Evolutionary conservation across 2,113 vertebrate species (phyloP), one percentile per base, ranked within the genome.

Genomic region (Notechis scutatus): DNA sequence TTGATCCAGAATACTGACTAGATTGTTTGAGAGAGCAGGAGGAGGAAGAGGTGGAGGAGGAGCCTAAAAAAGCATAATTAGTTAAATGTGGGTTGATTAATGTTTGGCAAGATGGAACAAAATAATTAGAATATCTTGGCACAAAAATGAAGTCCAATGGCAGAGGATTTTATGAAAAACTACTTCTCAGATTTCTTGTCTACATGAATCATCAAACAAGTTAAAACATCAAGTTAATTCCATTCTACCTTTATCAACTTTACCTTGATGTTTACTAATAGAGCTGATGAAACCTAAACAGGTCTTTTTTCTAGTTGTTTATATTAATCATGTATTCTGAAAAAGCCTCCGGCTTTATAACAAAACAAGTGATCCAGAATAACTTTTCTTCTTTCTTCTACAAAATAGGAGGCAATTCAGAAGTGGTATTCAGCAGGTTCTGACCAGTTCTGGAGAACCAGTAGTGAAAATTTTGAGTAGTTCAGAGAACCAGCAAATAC

Each of bases 211-310:
- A 94, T 94, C 56, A 85, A 21, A 26, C 24, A 92, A 88, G 90
- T 94, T 92, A 94, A 94, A 90, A 47, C 18, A 88, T 42, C 45
- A 61, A 95, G 94, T 85, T 47, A 94, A 96, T 93, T 90, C 29
- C 23, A 42, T 50, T 92, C 90, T 57, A 69, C 47, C 69, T 23
- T 20, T 94, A 92, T 92, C 57, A 64, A 64, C 88, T 89, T 92
- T 94, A 92, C 59, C 90, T 69, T 81, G 45, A 91, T 88, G 21
- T 18, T 0, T 0, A 0, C 2, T 93, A 92, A 91, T 26, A 47
- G 47, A 56, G 39, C 20, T 94, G 92, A 93, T 90, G 88, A 90
- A 92, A 93, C 61, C n/a, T 94, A 61, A 85, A 69, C 69, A 93
- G 61, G 54, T 59, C 91, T 56, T 91, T 26, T 55, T 87, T n/a